phyloP scores from a whole-genome alignment of 30 jellyfish, hydroid and myxozoan species.

The Aurelia sp. region DNA sequence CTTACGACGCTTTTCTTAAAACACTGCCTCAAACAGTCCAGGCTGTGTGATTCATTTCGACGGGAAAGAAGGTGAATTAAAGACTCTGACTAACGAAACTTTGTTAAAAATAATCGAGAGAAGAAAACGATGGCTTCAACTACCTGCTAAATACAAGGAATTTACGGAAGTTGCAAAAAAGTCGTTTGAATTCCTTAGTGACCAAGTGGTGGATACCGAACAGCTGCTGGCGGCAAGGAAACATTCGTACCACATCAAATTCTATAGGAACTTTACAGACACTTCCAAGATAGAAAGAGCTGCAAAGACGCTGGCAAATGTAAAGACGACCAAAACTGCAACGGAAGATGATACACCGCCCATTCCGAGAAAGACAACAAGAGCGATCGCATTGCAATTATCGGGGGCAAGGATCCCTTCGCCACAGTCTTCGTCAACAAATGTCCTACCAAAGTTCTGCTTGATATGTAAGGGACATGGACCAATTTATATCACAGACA shows the following conservation, averaged over 20 bases:
- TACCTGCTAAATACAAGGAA: slow-evolving; percentile 22
- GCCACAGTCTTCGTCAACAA: slow-evolving; percentile 21
- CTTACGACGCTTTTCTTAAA: neutral
- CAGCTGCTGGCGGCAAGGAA: slow-evolving; percentile 27
- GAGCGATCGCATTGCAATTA: slow-evolving; percentile 23
- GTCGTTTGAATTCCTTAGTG: slow-evolving; percentile 26
- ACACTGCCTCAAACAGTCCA: slow-evolving; percentile 43
- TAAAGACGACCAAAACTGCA: slow-evolving; percentile 10
- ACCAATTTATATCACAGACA: slow-evolving; percentile 40
- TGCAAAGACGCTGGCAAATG: neutral
- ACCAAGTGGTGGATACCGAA: slow-evolving; percentile 36
- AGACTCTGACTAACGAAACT: slow-evolving; percentile 13
- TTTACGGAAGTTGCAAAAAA: slow-evolving; percentile 44
- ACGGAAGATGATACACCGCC: slow-evolving; percentile 20
- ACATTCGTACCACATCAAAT: slow-evolving; percentile 25
- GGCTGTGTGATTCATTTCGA: slow-evolving; percentile 56
- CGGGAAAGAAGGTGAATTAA: slow-evolving; percentile 26
- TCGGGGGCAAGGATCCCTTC: slow-evolving; percentile 18
- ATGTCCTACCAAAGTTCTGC: slow-evolving; percentile 59
- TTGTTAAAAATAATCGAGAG: slow-evolving; percentile 26
- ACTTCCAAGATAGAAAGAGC: slow-evolving; percentile 31
- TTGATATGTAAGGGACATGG: slow-evolving; percentile 57
- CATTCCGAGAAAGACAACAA: slow-evolving; percentile 31
- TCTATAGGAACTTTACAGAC: slow-evolving; percentile 43
- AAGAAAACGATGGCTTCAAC: slow-evolving; percentile 41